A percentile compares a stretch with the other conserved stretches of the same genome.
Conservation (phyloP, 2,113 vertebrate genomes). For the Microtus montanus region DNA sequence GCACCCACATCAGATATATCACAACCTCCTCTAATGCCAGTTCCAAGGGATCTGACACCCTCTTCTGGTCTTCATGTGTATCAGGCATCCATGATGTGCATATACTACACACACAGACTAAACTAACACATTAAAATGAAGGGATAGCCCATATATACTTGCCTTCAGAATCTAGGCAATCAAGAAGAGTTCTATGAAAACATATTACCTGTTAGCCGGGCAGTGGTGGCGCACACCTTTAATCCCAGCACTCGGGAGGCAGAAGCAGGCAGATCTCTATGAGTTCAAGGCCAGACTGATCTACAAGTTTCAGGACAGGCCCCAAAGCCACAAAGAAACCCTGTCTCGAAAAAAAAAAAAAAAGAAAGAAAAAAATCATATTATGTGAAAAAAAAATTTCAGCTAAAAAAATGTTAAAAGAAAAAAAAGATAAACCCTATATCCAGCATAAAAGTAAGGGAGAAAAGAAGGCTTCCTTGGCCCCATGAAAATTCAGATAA, state of each 20-base stretch:
- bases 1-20: not conserved
- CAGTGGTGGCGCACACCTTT: no score
- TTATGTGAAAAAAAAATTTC: not conserved
- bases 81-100: not conserved
- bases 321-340: no score
- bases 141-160: not conserved
- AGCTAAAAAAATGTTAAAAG: not conserved
- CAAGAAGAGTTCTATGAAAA: not conserved
- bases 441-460: not conserved
- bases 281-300: no score
- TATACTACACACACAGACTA: not conserved
- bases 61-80: not conserved
- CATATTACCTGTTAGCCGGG: not conserved
- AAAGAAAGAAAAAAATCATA: no score
- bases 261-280: no score
- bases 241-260: no score
- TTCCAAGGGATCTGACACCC: not conserved
- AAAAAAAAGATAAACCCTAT: not conserved
- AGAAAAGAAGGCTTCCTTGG: not conserved
- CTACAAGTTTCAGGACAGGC: no score
- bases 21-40: not conserved
- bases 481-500: not conserved
- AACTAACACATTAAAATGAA: not conserved
- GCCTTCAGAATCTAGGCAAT: not conserved
- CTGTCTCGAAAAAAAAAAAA: no score